These are phyloP conservation scores for Leptopilina drosophilae DNA, from an alignment of 2,888 invertebrate genomes.

Conservation along the genomic window DNA sequence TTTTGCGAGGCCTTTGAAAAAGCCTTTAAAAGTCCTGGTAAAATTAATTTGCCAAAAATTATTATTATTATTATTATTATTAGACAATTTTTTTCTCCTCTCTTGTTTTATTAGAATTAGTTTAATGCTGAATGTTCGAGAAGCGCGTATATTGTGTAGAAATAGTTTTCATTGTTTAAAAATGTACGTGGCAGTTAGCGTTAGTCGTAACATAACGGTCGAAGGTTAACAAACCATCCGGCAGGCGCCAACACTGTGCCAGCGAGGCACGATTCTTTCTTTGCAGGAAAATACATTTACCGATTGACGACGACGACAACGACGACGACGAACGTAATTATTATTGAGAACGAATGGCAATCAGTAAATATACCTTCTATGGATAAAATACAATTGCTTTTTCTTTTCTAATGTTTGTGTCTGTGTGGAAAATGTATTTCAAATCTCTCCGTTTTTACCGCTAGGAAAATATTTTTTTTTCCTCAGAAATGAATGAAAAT, in stretches of 20 bases:
- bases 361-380: neutral
- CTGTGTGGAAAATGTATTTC: no score
- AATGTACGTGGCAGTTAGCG: constrained; percentile 21
- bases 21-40: no score
- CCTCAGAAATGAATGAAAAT: no score
- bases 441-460: no score
- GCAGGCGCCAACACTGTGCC: constrained; percentile 49
- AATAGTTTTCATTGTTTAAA: constrained; percentile 27
- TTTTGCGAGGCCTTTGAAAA: no score
- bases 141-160: neutral
- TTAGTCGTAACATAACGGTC: constrained; percentile 46
- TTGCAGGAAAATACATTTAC: neutral
- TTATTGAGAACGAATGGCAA: constrained; percentile 9
- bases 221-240: constrained; percentile 56
- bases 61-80: no score
- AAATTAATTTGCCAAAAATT: no score
- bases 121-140: neutral
- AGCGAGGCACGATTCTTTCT: constrained; percentile 15
- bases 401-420: no score
- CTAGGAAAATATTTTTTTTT: no score
- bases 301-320: constrained; percentile 5
- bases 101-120: constrained; percentile 2
- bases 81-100: neutral
- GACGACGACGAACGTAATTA: neutral
- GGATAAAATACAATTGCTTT: neutral